These are phyloP conservation scores for Anarsia innoxiella DNA, from an alignment of 2,888 invertebrate species.

Conservation along the genomic window DNA sequence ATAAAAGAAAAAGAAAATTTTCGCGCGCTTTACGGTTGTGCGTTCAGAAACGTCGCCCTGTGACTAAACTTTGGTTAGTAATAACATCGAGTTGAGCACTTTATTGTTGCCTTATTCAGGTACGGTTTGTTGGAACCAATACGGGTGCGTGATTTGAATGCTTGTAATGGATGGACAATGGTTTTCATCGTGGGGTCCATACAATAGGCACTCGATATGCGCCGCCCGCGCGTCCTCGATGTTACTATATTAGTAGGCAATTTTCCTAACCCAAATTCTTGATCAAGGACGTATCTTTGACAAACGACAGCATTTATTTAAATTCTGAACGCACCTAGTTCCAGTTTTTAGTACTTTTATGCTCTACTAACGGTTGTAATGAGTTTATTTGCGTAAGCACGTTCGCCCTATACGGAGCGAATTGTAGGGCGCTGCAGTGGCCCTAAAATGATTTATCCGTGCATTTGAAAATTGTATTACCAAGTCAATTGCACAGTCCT, in stretches of 20 bases:
- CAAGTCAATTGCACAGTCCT: too few relatives aligned
- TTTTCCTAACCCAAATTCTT: slow-evolving; percentile 63
- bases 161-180: slow-evolving; percentile 33
- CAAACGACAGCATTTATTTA: too few relatives aligned
- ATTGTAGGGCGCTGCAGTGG: background rate
- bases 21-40: slow-evolving; percentile 19
- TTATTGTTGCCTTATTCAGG: slow-evolving; percentile 61
- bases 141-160: slow-evolving; percentile 63
- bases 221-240: slow-evolving; percentile 38
- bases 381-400: slow-evolving; percentile 7
- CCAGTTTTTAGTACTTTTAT: slow-evolving; percentile 8
- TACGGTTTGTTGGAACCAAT: slow-evolving; percentile 73
- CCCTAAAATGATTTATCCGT: too few relatives aligned
- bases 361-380: slow-evolving; percentile 5
- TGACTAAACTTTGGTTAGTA: slow-evolving; percentile 52
- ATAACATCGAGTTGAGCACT: slow-evolving; percentile 40
- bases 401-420: slow-evolving; percentile 4
- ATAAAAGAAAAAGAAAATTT: slow-evolving; percentile 17
- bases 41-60: slow-evolving; percentile 48
- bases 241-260: slow-evolving; percentile 45
- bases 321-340: slow-evolving; percentile 23
- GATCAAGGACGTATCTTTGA: slow-evolving; percentile 49
- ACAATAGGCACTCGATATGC: slow-evolving; percentile 64
- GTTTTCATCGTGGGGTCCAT: slow-evolving; percentile 47
- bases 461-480: too few relatives aligned